Conservation (phyloP, 2,113 vertebrate genomes). For the Calypte anna region DNA sequence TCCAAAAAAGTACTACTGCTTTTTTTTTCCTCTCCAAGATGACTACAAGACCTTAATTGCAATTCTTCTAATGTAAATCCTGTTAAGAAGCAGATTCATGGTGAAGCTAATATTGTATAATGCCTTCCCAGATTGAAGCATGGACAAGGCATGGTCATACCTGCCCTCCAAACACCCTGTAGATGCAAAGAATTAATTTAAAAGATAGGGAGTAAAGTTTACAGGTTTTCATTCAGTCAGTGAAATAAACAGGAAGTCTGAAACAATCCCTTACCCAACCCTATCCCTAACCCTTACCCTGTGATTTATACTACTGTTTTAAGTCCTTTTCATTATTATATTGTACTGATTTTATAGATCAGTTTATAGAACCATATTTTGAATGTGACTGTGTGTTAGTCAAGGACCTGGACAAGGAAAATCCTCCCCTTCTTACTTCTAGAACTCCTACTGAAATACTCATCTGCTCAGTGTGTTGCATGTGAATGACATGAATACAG, state of each 20-base stretch:
- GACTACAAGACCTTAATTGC: neutral
- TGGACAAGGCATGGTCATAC: neutral
- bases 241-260: neutral
- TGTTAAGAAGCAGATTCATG: rapidly evolving
- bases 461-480: neutral
- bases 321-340: neutral
- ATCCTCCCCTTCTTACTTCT: neutral
- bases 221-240: neutral
- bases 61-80: no score
- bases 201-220: neutral
- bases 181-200: no score
- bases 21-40: neutral
- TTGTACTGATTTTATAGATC: neutral
- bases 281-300: no score
- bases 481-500: neutral
- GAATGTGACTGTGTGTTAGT: neutral
- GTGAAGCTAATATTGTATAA: rapidly evolving
- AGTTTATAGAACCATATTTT: neutral
- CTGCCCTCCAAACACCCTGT: neutral
- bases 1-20: neutral
- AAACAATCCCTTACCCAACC: neutral
- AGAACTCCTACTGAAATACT: neutral
- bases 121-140: neutral
- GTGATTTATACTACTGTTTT: neutral
- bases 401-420: neutral